phyloP scores from a whole-genome alignment of 2,888 invertebrate genomes.

The Hirtodrosophila histrioides region DNA sequence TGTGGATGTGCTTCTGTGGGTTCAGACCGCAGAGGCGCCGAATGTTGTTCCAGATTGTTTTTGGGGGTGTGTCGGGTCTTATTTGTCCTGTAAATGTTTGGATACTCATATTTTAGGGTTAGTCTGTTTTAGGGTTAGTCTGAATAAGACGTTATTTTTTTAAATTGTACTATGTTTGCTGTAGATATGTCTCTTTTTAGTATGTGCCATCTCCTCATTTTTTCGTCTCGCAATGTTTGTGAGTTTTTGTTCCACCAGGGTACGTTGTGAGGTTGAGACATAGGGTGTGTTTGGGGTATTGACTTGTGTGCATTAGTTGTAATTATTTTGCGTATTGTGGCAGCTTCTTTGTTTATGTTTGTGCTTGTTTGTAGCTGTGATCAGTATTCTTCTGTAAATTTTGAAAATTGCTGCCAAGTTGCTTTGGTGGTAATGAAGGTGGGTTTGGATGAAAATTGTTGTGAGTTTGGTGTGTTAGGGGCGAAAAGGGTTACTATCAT shows the following conservation, averaged over 20 bases:
- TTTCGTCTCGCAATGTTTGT: constrained; percentile 10
- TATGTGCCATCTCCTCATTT: constrained; percentile 18
- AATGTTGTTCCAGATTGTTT: constrained; percentile 9
- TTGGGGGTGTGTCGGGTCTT: too few relatives aligned
- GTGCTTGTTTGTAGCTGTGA: too few relatives aligned
- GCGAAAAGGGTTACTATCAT: too few relatives aligned
- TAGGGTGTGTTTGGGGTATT: constrained; percentile 1
- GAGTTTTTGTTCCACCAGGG: constrained; percentile 22
- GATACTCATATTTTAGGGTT: not conserved
- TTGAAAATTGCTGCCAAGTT: too few relatives aligned
- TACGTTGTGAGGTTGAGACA: constrained; percentile 8
- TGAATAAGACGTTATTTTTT: constrained; percentile 16
- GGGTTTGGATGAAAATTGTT: too few relatives aligned
- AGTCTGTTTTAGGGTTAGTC: constrained; percentile 15
- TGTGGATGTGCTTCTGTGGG: too few relatives aligned
- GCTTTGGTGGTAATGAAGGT: too few relatives aligned
- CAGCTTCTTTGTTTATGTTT: too few relatives aligned
- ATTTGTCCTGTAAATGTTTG: not conserved
- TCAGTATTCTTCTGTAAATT: too few relatives aligned
- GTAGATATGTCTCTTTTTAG: constrained; percentile 20
- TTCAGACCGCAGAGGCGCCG: constrained; percentile 13
- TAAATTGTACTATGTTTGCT: constrained; percentile 20
- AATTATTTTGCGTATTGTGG: too few relatives aligned
- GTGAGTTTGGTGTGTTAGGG: too few relatives aligned
- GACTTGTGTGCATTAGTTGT: constrained; percentile 7